phyloP scores from a whole-genome alignment of 2,113 vertebrate species.

The Notothenia rossii region DNA sequence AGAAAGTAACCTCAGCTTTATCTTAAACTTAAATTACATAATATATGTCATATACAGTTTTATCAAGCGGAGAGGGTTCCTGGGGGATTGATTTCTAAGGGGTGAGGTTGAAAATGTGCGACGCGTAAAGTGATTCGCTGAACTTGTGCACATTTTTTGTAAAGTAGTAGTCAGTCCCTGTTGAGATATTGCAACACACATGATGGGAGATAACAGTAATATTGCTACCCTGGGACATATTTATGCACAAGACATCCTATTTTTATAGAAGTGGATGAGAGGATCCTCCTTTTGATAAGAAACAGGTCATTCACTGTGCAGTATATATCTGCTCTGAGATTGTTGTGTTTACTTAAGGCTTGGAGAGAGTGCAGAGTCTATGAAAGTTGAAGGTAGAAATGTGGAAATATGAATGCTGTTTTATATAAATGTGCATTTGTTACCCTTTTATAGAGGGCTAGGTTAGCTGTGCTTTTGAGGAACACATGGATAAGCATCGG shows the following conservation, averaged over 20 bases:
- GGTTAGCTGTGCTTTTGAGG: neutral
- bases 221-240: conserved; percentile 12
- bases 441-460: neutral
- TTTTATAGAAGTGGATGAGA: conserved; percentile 29
- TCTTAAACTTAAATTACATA: conserved; percentile 36
- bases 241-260: neutral
- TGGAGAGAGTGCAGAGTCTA: neutral
- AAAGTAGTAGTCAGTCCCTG: neutral
- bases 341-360: conserved; percentile 34
- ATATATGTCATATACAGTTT: conserved; percentile 26
- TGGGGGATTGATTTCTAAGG: conserved; percentile 24
- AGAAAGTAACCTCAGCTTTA: conserved; percentile 32
- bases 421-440: neutral
- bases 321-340: conserved; percentile 22
- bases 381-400: conserved; percentile 2
- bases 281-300: conserved; percentile 23
- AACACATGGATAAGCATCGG: neutral
- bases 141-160: conserved; percentile 18
- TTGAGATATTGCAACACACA: conserved; percentile 7
- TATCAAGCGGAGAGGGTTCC: conserved; percentile 23
- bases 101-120: conserved; percentile 4
- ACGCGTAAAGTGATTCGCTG: neutral
- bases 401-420: neutral
- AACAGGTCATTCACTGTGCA: conserved; percentile 27
- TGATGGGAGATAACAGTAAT: neutral